A percentile compares a stretch with the other conserved stretches of the same genome.
Conservation (phyloP, 2,888 invertebrate species). For the Latrodectus hesperus region DNA sequence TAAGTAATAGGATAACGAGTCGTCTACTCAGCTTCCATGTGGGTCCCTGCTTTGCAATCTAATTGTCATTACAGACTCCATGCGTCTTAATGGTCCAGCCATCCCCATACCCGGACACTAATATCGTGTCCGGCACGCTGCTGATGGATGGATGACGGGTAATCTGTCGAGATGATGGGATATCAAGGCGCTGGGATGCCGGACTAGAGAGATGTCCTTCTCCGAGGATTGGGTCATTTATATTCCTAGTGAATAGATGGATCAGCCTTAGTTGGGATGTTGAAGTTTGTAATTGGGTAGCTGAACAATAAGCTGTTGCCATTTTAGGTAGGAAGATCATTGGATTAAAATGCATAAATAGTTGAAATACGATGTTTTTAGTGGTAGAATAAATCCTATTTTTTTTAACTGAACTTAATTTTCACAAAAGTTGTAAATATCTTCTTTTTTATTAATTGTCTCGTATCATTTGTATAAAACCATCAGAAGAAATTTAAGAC, state of each 20-base stretch:
- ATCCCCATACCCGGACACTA: slow-evolving; percentile 12
- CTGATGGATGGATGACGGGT: slow-evolving; percentile 14
- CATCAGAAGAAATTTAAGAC: too few species aligned
- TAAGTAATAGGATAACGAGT: slow-evolving; percentile 44
- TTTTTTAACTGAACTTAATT: too few species aligned
- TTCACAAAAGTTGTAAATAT: too few species aligned
- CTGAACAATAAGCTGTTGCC: too few species aligned
- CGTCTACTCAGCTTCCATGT: slow-evolving; percentile 1
- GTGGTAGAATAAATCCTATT: too few species aligned
- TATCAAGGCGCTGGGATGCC: not conserved
- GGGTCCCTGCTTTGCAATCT: slow-evolving; percentile 33
- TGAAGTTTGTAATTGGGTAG: too few species aligned
- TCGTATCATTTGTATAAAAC: too few species aligned
- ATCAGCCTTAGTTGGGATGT: not conserved
- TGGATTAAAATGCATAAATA: too few species aligned
- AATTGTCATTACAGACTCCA: slow-evolving; percentile 20
- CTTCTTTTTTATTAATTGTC: too few species aligned
- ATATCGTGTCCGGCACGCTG: not conserved
- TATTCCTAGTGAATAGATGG: not conserved
- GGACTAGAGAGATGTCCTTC: not conserved
- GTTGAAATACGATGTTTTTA: too few species aligned
- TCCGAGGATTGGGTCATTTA: not conserved
- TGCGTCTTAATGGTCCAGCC: slow-evolving; percentile 19
- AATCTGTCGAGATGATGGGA: slow-evolving; percentile 33
- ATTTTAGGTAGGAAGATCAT: too few species aligned